Conservation (phyloP, 2,797 vertebrate genomes). For the Myotis findleyi region DNA sequence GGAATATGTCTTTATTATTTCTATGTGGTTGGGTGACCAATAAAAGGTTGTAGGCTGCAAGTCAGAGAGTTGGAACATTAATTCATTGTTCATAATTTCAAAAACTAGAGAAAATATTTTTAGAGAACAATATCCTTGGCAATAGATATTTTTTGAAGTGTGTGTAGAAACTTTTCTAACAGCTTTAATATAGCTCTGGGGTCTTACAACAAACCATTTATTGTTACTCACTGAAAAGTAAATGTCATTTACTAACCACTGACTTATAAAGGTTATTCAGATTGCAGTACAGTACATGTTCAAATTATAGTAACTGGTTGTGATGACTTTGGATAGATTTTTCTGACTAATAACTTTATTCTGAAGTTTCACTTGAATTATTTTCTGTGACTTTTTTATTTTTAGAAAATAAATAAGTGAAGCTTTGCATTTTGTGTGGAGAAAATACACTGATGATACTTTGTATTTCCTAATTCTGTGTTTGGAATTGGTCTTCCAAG, state of each 20-base stretch:
- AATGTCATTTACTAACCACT: slow-evolving; percentile 54
- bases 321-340: slow-evolving; percentile 70
- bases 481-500: neutral
- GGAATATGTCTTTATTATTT: slow-evolving; percentile 25
- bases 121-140: slow-evolving; percentile 39
- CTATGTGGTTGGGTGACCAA: slow-evolving; percentile 5
- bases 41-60: slow-evolving; percentile 19
- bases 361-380: slow-evolving; percentile 64
- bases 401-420: slow-evolving; percentile 60
- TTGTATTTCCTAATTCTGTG: slow-evolving; percentile 56
- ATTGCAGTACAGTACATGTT: slow-evolving; percentile 52
- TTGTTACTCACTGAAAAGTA: slow-evolving; percentile 45
- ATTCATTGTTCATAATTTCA: slow-evolving; percentile 21
- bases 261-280: slow-evolving; percentile 67
- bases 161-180: slow-evolving; percentile 7
- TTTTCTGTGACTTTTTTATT: slow-evolving; percentile 61
- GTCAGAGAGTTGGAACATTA: neutral
- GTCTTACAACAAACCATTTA: neutral
- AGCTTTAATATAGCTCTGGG: neutral
- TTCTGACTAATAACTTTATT: slow-evolving; percentile 69
- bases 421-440: slow-evolving; percentile 28
- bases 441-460: slow-evolving; percentile 47
- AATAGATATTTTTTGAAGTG: slow-evolving; percentile 13
- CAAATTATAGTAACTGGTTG: slow-evolving; percentile 60
- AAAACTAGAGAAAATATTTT: slow-evolving; percentile 34